phyloP scores from a whole-genome alignment of 2,113 vertebrate genomes.

The Dipodomys ordii region DNA sequence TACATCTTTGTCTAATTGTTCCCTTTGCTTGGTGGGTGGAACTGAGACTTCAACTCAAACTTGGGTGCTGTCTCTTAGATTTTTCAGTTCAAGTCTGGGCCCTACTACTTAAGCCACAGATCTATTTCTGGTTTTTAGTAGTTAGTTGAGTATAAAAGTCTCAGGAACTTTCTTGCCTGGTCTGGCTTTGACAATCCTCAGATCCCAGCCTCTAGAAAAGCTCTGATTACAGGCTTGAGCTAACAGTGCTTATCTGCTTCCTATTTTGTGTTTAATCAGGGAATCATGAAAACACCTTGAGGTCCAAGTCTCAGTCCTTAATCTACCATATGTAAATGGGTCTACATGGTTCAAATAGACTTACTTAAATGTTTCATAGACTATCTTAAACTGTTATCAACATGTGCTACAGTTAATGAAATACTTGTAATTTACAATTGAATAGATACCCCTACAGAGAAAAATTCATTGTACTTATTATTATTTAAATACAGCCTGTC shows the following conservation, averaged over 20 bases:
- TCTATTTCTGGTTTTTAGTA: no score
- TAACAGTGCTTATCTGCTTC: no score
- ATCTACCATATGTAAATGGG: not conserved
- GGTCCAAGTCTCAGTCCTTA: not conserved
- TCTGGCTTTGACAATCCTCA: no score
- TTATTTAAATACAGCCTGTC: not conserved
- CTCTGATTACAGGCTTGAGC: no score
- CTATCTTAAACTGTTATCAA: not conserved
- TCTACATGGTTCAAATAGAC: constrained; percentile 3
- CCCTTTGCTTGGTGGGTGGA: not conserved
- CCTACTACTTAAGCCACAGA: no score
- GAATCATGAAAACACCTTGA: not conserved
- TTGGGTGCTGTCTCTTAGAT: no score
- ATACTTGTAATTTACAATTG: constrained; percentile 25
- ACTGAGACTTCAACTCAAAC: no score
- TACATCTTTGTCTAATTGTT: not conserved
- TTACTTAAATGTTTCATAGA: constrained; percentile 10
- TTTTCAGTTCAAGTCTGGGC: no score
- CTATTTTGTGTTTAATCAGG: not conserved
- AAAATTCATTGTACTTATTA: not conserved
- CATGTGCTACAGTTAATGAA: not conserved
- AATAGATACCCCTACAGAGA: not conserved
- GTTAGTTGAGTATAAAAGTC: no score
- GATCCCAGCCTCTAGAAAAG: no score
- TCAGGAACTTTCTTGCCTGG: no score